Evolutionary conservation across 2,888 invertebrate species (phyloP).

Genomic region (Andrena flavipes): DNA sequence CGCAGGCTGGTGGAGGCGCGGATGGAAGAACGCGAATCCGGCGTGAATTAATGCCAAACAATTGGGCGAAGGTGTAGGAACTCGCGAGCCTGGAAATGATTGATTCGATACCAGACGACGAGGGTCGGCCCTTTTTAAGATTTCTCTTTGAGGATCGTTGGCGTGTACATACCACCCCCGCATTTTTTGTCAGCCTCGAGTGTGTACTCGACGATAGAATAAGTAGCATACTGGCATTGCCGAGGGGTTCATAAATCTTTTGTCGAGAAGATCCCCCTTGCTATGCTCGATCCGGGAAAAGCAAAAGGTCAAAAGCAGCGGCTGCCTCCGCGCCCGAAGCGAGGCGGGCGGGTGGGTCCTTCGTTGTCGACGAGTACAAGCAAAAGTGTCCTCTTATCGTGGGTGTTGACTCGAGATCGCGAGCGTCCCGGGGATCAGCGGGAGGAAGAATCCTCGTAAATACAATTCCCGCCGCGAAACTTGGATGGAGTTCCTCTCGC

Average conservation of each 20-base stretch:
- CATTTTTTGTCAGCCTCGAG: conserved; percentile 67
- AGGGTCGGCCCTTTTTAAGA: conserved; percentile 53
- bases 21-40: conserved; percentile 1
- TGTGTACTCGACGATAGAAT: conserved; percentile 73
- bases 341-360: conserved; percentile 53
- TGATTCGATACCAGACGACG: conserved; percentile 53
- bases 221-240: conserved; percentile 75
- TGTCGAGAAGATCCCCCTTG: conserved; percentile 71
- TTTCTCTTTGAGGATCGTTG: conserved; percentile 68
- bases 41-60: conserved; percentile 46
- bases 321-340: conserved; percentile 19
- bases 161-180: conserved; percentile 67
- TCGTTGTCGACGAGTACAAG: conserved; percentile 46
- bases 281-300: conserved; percentile 60
- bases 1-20: not conserved
- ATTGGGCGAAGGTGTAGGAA: conserved; percentile 42
- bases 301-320: conserved; percentile 72
- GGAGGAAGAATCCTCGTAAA: conserved; percentile 49
- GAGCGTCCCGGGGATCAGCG: conserved; percentile 9
- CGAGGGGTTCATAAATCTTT: conserved; percentile 78
- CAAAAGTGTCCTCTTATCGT: conserved; percentile 71
- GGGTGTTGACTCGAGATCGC: conserved; percentile 65
- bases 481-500: conserved; percentile 50
- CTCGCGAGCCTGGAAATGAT: conserved; percentile 57
- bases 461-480: conserved; percentile 51